Conservation (phyloP, 1,140 invertebrate genomes). For the Octopus bimaculoides region DNA sequence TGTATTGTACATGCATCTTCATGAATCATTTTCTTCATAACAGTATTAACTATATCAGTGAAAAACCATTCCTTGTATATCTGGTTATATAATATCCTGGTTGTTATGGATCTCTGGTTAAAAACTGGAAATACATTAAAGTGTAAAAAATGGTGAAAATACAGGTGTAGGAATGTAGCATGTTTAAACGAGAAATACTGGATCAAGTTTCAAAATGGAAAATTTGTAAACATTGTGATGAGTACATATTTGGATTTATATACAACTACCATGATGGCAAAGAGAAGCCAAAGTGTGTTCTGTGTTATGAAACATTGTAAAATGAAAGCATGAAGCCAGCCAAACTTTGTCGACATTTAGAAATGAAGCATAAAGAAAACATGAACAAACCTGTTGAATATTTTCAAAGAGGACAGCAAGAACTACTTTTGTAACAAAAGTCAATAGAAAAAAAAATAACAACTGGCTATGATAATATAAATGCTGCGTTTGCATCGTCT, state of each 20-base stretch:
- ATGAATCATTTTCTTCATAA: too few species aligned
- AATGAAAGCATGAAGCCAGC: neutral
- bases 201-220: too few species aligned
- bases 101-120: too few species aligned
- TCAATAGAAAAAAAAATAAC: neutral
- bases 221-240: neutral
- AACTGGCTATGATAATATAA: neutral
- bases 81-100: too few species aligned
- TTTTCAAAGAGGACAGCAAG: neutral
- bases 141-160: too few species aligned
- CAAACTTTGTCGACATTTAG: constrained; percentile 7
- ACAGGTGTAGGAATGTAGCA: too few species aligned
- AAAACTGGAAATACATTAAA: too few species aligned
- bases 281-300: neutral
- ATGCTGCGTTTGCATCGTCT: neutral
- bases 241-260: neutral
- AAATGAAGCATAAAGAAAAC: neutral
- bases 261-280: neutral
- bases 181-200: too few species aligned
- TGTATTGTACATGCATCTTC: too few species aligned
- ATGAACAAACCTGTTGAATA: neutral
- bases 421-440: neutral
- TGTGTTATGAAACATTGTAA: neutral
- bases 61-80: too few species aligned
- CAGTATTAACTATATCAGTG: too few species aligned